Conservation (phyloP, 1,140 invertebrate species). For the Trichoplusia ni region DNA sequence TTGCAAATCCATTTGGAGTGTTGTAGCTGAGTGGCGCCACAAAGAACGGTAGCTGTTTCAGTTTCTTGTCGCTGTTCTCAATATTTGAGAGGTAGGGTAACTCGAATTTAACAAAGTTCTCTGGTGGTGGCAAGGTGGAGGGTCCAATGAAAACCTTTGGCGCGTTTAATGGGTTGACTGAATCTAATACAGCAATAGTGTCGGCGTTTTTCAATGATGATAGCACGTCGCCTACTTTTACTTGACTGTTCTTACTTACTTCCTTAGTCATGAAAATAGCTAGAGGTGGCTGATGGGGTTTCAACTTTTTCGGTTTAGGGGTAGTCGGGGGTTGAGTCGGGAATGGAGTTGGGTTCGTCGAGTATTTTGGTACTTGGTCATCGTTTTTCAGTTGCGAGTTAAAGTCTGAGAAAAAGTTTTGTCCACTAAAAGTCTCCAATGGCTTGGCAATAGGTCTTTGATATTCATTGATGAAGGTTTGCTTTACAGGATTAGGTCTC, state of each 20-base stretch:
- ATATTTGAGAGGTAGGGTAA: conserved; percentile 90
- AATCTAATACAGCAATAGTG: conserved; percentile 89
- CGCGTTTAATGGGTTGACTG: conserved; percentile 83
- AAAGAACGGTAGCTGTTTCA: conserved; percentile 89
- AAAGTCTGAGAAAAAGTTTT: conserved; percentile 55
- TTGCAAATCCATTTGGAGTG: conserved; percentile 89
- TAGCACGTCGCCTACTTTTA: conserved; percentile 86
- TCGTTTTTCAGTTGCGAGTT: conserved; percentile 57
- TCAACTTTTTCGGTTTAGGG: conserved; percentile 82
- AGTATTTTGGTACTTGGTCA: conserved; percentile 60
- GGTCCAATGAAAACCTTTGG: conserved; percentile 92
- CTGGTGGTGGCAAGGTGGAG: conserved; percentile 85
- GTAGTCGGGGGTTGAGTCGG: conserved; percentile 76
- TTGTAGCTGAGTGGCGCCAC: conserved; percentile 92
- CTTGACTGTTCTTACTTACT: conserved; percentile 71
- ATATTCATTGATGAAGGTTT: conserved; percentile 58
- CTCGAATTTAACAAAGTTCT: conserved; percentile 90
- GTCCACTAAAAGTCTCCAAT: conserved; percentile 45
- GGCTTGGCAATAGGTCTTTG: conserved; percentile 52
- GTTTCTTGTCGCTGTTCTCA: conserved; percentile 87
- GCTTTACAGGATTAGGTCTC: conserved; percentile 57
- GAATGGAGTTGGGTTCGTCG: conserved; percentile 71
- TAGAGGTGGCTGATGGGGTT: conserved; percentile 90
- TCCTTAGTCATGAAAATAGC: conserved; percentile 88
- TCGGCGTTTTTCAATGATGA: conserved; percentile 85